phyloP scores from a whole-genome alignment of 2,797 vertebrate species.

The Decapterus maruadsi region DNA sequence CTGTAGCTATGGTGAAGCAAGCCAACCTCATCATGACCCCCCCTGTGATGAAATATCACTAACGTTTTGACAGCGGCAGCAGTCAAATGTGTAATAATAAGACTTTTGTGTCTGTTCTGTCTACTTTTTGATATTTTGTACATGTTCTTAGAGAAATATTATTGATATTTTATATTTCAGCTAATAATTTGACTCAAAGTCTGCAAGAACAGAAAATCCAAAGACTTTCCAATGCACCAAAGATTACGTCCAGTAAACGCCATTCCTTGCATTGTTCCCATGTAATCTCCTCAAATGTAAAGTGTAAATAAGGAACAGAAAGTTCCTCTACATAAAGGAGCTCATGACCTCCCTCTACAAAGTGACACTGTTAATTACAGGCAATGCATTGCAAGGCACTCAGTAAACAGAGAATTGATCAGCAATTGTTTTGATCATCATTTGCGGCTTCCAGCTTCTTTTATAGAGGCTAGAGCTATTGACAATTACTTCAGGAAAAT shows the following conservation, averaged over 20 bases:
- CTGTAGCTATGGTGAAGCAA: neutral
- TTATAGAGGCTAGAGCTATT: too few relatives aligned
- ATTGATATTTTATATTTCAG: neutral
- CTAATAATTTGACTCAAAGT: neutral
- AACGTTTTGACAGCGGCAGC: neutral
- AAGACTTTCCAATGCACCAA: neutral
- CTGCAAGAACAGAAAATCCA: neutral
- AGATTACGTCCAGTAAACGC: neutral
- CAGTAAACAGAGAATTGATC: too few relatives aligned
- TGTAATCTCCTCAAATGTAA: neutral
- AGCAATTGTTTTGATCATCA: too few relatives aligned
- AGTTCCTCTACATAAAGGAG: neutral
- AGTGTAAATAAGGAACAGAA: neutral
- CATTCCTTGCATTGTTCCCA: constrained; percentile 24
- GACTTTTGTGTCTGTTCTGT: neutral
- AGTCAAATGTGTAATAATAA: neutral
- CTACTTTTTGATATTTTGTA: too few relatives aligned
- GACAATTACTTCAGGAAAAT: too few relatives aligned
- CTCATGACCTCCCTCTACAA: neutral
- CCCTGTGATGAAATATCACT: neutral
- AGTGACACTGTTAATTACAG: too few relatives aligned
- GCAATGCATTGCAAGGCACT: too few relatives aligned
- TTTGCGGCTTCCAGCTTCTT: too few relatives aligned
- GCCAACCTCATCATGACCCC: neutral
- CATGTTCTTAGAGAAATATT: neutral